phyloP scores from a whole-genome alignment of 1,140 invertebrate species.

The Eumeta japonica region DNA sequence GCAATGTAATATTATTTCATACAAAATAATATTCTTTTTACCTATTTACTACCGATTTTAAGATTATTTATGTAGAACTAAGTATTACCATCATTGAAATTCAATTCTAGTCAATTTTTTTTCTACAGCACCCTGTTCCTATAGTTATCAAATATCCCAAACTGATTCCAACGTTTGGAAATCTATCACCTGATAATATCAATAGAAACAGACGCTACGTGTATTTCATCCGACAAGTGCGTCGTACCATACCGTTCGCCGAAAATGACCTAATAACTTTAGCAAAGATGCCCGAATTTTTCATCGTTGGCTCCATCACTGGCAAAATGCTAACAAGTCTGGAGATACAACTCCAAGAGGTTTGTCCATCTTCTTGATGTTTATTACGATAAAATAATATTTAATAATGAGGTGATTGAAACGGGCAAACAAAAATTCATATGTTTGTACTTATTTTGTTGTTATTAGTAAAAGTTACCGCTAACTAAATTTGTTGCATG shows the following conservation, averaged over 20 bases:
- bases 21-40: too few relatives aligned
- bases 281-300: constrained; percentile 61
- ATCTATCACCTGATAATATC: constrained; percentile 49
- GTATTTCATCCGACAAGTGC: constrained; percentile 66
- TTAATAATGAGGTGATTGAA: too few relatives aligned
- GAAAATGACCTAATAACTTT: constrained; percentile 25
- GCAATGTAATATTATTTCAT: too few relatives aligned
- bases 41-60: too few relatives aligned
- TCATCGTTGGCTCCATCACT: constrained; percentile 62
- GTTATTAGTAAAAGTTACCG: too few relatives aligned
- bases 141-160: constrained; percentile 65
- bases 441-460: too few relatives aligned
- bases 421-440: too few relatives aligned
- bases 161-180: constrained; percentile 66
- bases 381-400: too few relatives aligned
- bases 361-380: too few relatives aligned
- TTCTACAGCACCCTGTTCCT: constrained; percentile 63
- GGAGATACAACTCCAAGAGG: constrained; percentile 35
- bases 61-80: too few relatives aligned
- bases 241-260: constrained; percentile 59
- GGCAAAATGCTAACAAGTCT: constrained; percentile 60
- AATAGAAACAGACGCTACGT: constrained; percentile 60
- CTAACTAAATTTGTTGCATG: too few relatives aligned
- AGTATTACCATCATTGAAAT: too few relatives aligned
- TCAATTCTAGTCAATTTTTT: constrained; percentile 6